Evolutionary conservation across 2,113 vertebrate species (phyloP).

Genomic region (Morone saxatilis): DNA sequence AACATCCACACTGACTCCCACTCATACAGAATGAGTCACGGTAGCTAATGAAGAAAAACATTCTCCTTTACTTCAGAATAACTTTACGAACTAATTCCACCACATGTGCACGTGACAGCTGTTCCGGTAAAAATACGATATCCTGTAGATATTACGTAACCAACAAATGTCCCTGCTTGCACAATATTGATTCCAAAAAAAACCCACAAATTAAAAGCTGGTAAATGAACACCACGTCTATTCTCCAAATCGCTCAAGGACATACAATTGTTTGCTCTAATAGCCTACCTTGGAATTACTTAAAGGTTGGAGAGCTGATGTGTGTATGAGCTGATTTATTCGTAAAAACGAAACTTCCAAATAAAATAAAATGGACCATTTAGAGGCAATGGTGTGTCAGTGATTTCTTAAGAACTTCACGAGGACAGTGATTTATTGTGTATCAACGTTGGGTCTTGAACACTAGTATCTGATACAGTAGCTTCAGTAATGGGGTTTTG

Average conservation of each 20-base stretch:
- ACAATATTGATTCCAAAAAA: not conserved
- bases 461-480: no score
- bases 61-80: not conserved
- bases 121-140: not conserved
- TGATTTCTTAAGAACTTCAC: not conserved
- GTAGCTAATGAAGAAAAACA: conserved; percentile 16
- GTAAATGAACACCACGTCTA: not conserved
- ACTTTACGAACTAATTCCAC: no score
- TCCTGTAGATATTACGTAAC: not conserved
- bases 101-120: not conserved
- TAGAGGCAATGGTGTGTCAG: not conserved
- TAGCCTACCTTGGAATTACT: not conserved
- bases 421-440: not conserved
- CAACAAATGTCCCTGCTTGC: not conserved
- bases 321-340: not conserved
- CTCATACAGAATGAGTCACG: conserved; percentile 36
- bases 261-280: not conserved
- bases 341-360: conserved; percentile 25
- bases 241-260: not conserved
- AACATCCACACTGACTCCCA: conserved; percentile 23
- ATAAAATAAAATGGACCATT: conserved; percentile 24
- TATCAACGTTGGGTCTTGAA: not conserved
- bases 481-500: not conserved
- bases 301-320: not conserved
- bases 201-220: not conserved